These are phyloP conservation scores for Epinephelus moara DNA, from an alignment of 2,113 vertebrate species.

Conservation along the genomic window DNA sequence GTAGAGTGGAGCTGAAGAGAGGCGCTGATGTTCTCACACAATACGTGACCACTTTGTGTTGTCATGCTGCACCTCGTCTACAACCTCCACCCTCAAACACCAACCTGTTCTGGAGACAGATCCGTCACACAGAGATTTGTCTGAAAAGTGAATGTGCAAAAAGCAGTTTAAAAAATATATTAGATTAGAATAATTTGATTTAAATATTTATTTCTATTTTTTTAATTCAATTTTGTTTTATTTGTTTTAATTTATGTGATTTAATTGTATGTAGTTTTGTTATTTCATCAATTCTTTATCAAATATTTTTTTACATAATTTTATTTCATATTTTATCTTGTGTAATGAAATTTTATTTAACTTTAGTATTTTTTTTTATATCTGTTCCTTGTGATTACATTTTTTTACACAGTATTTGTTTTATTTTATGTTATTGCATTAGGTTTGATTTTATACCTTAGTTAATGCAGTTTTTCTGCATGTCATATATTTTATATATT, in stretches of 20 bases:
- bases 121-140: too few species aligned
- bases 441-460: neutral
- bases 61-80: neutral
- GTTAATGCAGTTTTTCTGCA: too few species aligned
- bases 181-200: too few species aligned
- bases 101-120: neutral
- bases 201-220: neutral
- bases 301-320: neutral
- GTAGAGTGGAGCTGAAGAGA: conserved; percentile 61
- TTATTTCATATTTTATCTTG: neutral
- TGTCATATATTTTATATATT: neutral
- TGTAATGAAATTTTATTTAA: neutral
- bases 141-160: neutral
- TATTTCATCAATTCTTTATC: neutral
- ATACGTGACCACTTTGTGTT: conserved; percentile 24
- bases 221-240: neutral
- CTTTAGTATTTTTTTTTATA: too few species aligned
- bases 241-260: neutral
- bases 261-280: neutral
- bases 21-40: conserved; percentile 48
- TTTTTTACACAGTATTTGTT: neutral
- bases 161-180: too few species aligned
- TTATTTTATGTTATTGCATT: neutral
- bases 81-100: neutral
- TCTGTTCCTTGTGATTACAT: neutral